Base-by-base conservation (phyloP, 2,888 invertebrate species). In the Lasius platythorax region DNA sequence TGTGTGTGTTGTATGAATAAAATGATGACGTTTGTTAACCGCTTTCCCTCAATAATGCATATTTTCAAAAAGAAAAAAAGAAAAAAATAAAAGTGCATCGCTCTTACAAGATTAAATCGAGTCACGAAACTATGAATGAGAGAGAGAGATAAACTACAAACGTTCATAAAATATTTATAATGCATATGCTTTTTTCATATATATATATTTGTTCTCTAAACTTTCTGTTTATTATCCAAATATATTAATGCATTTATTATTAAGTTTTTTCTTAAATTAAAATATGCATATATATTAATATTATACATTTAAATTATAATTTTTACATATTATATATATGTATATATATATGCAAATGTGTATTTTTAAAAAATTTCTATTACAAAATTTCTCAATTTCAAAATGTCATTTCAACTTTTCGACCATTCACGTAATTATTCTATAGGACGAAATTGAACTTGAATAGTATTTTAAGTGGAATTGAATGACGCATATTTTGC, bases 401-500 rank as follows among this genome's bases (percentile, higher is more conserved):
- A 23, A 23, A 23, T 23, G 23, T 23, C 23, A 56, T 30, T 30
- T 68, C 43, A n/a, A 67, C 18, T 56, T 28, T 53, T 12, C 53
- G 30, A 76, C n/a, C 8, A 53, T 68, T 68, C 53, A 43, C n/a
- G 4, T 68, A 53, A 72, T 79, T 72, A 72, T 72, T 79, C 43
- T 18, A 72, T 58, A 61, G 15, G 6, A 43, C n/a, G 6, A 30
- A 70, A 78, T 56, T 61, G 28, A 73, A 8, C 28, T 79, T 11
- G 4, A 11, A 12, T 23, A 72, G 43, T 46, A 11, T 79, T 46
- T 18, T 33, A n/a, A 40, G 46, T 61, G 28, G 58, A 61, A 73
- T 61, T 46, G n/a, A 33, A 70, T 30, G 18, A 11, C 33, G 79
- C 79, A 81, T 61, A 81, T 81, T 81, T 73, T 81, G 74, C 46